Conservation (phyloP, 1,140 invertebrate species). For the Pemphigus obesinymphae region DNA sequence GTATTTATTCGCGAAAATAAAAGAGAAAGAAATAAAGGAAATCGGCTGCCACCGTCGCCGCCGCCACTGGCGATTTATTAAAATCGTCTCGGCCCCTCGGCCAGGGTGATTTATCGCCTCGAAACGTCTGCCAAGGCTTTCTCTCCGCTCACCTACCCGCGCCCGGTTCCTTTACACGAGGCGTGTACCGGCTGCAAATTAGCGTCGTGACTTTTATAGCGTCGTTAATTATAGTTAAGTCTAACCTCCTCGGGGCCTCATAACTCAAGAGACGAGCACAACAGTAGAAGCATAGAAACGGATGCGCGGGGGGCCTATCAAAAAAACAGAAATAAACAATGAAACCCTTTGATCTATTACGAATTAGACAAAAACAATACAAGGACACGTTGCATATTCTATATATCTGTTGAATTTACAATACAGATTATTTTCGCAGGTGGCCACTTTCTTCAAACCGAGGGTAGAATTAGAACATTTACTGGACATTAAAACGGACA, state of each 20-base stretch:
- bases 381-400: no score
- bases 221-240: constrained; percentile 39
- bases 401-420: no score
- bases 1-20: not conserved
- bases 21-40: not conserved
- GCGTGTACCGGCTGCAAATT: constrained; percentile 37
- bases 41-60: not conserved
- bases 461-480: not conserved
- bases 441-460: not conserved
- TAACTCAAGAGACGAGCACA: constrained; percentile 24
- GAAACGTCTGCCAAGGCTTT: constrained; percentile 24
- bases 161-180: not conserved
- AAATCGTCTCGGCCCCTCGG: constrained; percentile 27
- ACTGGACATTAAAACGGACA: no score
- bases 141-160: not conserved
- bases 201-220: constrained; percentile 40
- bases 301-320: not conserved
- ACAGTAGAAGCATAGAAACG: not conserved
- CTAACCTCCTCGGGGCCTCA: constrained; percentile 30
- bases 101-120: constrained; percentile 21
- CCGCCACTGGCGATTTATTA: constrained; percentile 21
- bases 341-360: not conserved
- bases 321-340: not conserved
- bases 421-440: not conserved
- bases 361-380: not conserved